A percentile compares a stretch with the other conserved stretches of the same genome.
These are phyloP conservation scores for Paramormyrops hopkinsi DNA, from an alignment of 2,797 vertebrate species.

Conservation along the genomic window DNA sequence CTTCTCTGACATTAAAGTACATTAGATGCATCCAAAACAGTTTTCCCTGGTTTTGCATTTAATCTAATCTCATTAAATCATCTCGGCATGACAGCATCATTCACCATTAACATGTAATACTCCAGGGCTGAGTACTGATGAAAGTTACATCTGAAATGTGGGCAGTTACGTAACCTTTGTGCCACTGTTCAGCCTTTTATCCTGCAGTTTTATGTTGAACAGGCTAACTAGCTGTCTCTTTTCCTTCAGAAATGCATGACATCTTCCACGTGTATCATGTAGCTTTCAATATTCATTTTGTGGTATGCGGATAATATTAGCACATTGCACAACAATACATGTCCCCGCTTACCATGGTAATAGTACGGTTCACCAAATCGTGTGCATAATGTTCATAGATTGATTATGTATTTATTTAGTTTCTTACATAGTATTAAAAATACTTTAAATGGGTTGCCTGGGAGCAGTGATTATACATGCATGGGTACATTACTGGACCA, in stretches of 20 bases:
- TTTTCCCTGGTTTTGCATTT: not conserved
- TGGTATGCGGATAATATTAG: not conserved
- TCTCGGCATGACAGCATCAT: not conserved
- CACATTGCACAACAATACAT: not conserved
- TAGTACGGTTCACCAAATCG: not conserved
- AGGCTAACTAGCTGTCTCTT: slow-evolving; percentile 20
- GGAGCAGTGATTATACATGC: not conserved
- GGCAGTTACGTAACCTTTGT: slow-evolving; percentile 9
- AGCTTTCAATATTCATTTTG: not conserved
- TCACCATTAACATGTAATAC: not conserved
- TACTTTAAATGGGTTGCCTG: not conserved
- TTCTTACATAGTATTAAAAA: not conserved
- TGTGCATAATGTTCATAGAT: not conserved
- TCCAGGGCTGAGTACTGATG: slow-evolving; percentile 40
- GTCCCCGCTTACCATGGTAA: not conserved
- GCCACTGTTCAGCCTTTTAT: slow-evolving; percentile 41
- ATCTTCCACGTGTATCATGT: not conserved
- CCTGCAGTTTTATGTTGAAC: slow-evolving; percentile 19
- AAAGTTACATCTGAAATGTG: slow-evolving; percentile 19
- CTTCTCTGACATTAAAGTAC: not conserved
- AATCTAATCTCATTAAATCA: not conserved
- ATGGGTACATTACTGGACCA: not conserved
- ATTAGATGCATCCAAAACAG: not conserved
- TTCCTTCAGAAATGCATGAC: not conserved
- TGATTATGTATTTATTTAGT: not conserved